phyloP scores from a whole-genome alignment of 2,888 invertebrate species.

The Athalia circularis region DNA sequence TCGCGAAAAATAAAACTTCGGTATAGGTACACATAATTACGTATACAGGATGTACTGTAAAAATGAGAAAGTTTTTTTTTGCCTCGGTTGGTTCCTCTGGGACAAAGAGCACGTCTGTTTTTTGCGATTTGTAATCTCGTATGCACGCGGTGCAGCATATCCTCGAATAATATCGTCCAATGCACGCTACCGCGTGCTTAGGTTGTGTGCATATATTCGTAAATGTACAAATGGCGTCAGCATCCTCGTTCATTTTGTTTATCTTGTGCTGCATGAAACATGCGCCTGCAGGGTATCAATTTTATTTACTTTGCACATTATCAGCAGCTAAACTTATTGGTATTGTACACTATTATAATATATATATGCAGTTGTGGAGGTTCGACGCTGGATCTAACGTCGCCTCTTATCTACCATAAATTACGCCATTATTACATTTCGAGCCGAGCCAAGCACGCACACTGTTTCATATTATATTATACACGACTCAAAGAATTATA shows the following conservation, averaged over 20 bases:
- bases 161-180: neutral
- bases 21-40: too few relatives aligned
- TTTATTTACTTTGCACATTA: neutral
- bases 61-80: conserved; percentile 14
- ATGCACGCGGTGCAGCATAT: neutral
- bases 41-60: too few relatives aligned
- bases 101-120: neutral
- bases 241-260: conserved; percentile 12
- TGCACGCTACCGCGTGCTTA: too few relatives aligned
- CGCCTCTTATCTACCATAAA: conserved; percentile 55
- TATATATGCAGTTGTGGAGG: neutral
- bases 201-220: neutral
- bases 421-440: neutral
- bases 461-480: conserved; percentile 2
- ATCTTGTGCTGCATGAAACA: neutral
- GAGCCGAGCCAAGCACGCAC: neutral
- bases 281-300: too few relatives aligned
- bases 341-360: neutral
- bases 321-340: neutral
- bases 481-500: neutral
- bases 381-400: conserved; percentile 57
- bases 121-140: conserved; percentile 14
- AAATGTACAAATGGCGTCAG: neutral
- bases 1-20: too few relatives aligned
- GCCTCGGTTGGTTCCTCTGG: neutral